A percentile compares a stretch with the other conserved stretches of the same genome.
phyloP scores from a whole-genome alignment of 2,113 vertebrate genomes.

The Hippolais icterina region DNA sequence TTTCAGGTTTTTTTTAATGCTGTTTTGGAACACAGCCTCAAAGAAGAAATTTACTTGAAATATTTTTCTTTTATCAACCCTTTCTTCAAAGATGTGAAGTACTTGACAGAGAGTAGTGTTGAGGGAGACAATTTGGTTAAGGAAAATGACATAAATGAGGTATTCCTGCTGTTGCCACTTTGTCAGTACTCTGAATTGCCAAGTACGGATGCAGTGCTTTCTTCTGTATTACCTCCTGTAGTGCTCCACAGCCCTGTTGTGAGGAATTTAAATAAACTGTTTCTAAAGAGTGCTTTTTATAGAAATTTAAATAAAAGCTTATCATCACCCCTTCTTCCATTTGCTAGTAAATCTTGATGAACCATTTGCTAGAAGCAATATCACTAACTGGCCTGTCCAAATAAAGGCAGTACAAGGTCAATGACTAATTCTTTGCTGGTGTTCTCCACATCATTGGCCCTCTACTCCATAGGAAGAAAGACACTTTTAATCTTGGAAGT shows the following conservation, averaged over 20 bases:
- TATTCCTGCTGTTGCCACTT: slow-evolving; percentile 3
- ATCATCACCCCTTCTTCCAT: not conserved
- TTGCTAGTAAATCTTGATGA: not conserved
- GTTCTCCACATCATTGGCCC: not conserved
- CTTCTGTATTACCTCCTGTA: not conserved
- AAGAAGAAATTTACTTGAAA: not conserved
- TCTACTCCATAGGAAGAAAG: not conserved
- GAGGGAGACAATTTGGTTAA: not conserved
- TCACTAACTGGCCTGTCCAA: not conserved
- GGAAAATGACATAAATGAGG: slow-evolving; percentile 7
- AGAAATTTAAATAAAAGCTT: not conserved
- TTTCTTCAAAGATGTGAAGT: not conserved
- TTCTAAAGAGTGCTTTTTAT: not conserved
- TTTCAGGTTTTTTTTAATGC: not conserved
- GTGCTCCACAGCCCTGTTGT: not conserved
- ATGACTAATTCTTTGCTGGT: not conserved
- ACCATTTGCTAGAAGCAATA: not conserved
- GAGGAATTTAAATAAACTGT: slow-evolving; percentile 1
- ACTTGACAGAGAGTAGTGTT: not conserved
- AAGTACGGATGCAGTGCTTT: not conserved
- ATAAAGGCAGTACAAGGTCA: not conserved
- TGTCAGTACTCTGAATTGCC: not conserved
- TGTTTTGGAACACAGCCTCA: not conserved
- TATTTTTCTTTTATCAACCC: not conserved
- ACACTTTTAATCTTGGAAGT: not conserved